These are phyloP conservation scores for Frieseomelitta varia DNA, from an alignment of 1,140 invertebrate genomes.

Conservation along the genomic window DNA sequence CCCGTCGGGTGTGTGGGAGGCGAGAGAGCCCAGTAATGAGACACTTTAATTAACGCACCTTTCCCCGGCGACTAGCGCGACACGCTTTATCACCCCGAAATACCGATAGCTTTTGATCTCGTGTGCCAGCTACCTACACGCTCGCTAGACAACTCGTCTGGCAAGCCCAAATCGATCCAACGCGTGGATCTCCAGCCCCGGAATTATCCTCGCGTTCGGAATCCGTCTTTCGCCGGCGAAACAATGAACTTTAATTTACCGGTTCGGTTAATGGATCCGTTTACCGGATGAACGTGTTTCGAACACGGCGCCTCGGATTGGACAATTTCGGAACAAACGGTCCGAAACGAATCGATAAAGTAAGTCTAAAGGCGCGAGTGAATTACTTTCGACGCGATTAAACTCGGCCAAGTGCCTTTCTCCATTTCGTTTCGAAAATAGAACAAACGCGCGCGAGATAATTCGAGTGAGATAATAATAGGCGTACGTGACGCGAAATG, in stretches of 20 bases:
- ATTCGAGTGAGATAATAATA: background rate
- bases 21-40: constrained; percentile 52
- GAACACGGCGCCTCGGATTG: too few species aligned
- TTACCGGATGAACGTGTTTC: too few species aligned
- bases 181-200: background rate
- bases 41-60: constrained; percentile 66
- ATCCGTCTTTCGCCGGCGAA: background rate
- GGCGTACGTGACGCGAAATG: background rate
- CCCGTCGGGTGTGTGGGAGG: constrained; percentile 1
- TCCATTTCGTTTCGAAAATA: too few species aligned
- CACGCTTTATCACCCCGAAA: constrained; percentile 38
- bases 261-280: background rate
- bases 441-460: too few species aligned
- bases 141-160: background rate
- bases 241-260: constrained; percentile 8
- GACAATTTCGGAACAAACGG: background rate
- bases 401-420: too few species aligned
- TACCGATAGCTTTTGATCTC: constrained; percentile 59
- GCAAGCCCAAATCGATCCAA: constrained; percentile 27
- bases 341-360: background rate
- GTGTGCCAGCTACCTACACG: background rate
- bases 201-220: background rate
- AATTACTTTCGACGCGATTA: background rate
- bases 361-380: background rate
- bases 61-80: constrained; percentile 20